Evolutionary conservation across 2,113 vertebrate species (phyloP).

Genomic region (Synchiropus splendidus): DNA sequence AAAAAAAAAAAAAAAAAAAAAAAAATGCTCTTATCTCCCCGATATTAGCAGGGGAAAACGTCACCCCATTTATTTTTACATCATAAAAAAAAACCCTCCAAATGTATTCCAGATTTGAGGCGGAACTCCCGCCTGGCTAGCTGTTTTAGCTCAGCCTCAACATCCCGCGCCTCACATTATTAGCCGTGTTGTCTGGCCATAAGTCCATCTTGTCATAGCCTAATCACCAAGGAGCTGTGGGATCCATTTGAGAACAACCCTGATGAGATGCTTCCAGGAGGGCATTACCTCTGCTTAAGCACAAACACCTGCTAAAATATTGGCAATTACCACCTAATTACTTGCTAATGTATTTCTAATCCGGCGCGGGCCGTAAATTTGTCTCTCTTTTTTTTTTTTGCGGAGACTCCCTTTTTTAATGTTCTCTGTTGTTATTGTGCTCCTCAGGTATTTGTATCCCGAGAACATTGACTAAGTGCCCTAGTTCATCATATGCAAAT

Average conservation of each 20-base stretch:
- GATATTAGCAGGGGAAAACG: too few species aligned
- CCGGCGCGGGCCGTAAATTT: conserved; percentile 85
- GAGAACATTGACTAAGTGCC: conserved; percentile 95
- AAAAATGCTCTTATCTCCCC: too few species aligned
- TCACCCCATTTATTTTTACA: too few species aligned
- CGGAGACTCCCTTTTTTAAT: conserved; percentile 94
- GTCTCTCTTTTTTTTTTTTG: conserved; percentile 76
- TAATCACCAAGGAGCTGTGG: conserved; percentile 51
- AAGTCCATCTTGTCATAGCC: conserved; percentile 46
- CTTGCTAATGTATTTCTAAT: conserved; percentile 98
- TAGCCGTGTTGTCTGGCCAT: conserved; percentile 33
- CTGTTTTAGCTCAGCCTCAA: too few species aligned
- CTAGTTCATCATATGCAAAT: conserved; percentile 95
- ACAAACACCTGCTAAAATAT: conserved; percentile 97
- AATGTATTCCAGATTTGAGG: too few species aligned
- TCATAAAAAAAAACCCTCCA: too few species aligned
- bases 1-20: too few species aligned
- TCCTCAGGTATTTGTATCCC: conserved; percentile 95
- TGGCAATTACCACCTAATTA: conserved; percentile 99
- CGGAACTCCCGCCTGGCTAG: too few species aligned
- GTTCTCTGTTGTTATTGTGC: conserved; percentile 76
- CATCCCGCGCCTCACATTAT: conserved; percentile 23
- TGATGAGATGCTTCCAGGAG: conserved; percentile 84
- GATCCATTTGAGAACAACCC: conserved; percentile 76
- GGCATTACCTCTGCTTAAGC: conserved; percentile 77